These are phyloP conservation scores for Papilio elwesi DNA, from an alignment of 2,888 invertebrate genomes.

Conservation along the genomic window DNA sequence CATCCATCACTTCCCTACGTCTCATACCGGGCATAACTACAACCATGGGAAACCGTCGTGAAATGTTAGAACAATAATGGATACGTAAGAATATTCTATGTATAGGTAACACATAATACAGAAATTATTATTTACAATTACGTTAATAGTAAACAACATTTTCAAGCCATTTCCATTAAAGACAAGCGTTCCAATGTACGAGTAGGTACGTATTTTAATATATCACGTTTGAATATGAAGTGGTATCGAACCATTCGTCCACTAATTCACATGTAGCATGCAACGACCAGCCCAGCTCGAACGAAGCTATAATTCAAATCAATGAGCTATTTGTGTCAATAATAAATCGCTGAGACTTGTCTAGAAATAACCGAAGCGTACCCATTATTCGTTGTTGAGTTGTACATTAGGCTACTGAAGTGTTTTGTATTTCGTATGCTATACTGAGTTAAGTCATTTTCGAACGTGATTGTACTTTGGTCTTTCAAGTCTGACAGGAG, in stretches of 20 bases:
- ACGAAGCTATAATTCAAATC: constrained; percentile 37
- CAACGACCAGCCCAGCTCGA: constrained; percentile 13
- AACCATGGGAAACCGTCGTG: background rate
- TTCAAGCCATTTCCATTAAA: background rate
- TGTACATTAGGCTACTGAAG: constrained; percentile 18
- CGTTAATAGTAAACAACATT: constrained; percentile 1
- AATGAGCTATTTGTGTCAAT: constrained; percentile 41
- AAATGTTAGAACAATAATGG: background rate
- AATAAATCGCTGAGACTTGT: constrained; percentile 35
- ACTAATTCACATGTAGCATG: constrained; percentile 23
- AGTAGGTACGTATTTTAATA: background rate
- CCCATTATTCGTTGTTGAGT: constrained; percentile 19
- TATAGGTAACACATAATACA: background rate
- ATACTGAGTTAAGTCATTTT: background rate
- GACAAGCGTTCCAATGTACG: constrained; percentile 1
- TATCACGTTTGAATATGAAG: background rate
- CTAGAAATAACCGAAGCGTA: constrained; percentile 28
- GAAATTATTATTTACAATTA: background rate
- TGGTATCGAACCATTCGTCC: background rate
- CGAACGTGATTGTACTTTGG: background rate
- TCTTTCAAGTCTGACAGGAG: constrained; percentile 10
- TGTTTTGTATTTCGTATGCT: background rate
- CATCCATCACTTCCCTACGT: background rate
- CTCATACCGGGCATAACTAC: background rate
- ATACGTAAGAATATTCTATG: background rate